Evolutionary conservation across 2,113 vertebrate genomes (phyloP).

Genomic region (Pipa parva): DNA sequence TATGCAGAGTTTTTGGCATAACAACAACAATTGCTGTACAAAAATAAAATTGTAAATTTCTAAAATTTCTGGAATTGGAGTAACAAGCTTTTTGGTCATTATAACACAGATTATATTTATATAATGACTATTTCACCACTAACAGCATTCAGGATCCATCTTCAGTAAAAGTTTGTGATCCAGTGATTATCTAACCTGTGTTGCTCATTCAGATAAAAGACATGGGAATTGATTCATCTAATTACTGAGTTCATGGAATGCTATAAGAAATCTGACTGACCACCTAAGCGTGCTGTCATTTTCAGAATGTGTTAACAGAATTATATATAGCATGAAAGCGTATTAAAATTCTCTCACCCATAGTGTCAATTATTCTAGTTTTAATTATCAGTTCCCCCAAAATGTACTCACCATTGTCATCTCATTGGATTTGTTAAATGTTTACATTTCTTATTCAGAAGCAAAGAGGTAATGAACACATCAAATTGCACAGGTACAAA

Average conservation of each 20-base stretch:
- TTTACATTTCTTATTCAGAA: not conserved
- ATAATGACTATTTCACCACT: too few relatives aligned
- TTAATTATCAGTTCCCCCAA: constrained; percentile 27
- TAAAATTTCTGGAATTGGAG: too few relatives aligned
- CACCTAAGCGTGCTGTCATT: not conserved
- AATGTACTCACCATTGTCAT: constrained; percentile 13
- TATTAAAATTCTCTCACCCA: constrained; percentile 9
- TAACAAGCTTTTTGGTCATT: too few relatives aligned
- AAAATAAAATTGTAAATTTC: too few relatives aligned
- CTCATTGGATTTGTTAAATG: constrained; percentile 3
- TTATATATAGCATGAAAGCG: constrained; percentile 21
- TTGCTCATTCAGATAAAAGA: not conserved
- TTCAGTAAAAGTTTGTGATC: too few relatives aligned
- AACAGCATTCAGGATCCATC: too few relatives aligned
- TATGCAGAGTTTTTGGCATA: too few relatives aligned
- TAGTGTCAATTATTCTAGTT: constrained; percentile 18
- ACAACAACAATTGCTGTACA: too few relatives aligned
- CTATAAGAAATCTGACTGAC: not conserved
- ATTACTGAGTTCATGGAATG: too few relatives aligned
- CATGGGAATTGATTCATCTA: not conserved
- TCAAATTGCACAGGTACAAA: not conserved
- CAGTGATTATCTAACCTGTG: too few relatives aligned
- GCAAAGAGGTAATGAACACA: not conserved
- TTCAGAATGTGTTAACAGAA: constrained; percentile 15
- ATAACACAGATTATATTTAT: too few relatives aligned